These are phyloP conservation scores for Chironomus striatipennis DNA, from an alignment of 1,140 invertebrate species.

Conservation along the genomic window DNA sequence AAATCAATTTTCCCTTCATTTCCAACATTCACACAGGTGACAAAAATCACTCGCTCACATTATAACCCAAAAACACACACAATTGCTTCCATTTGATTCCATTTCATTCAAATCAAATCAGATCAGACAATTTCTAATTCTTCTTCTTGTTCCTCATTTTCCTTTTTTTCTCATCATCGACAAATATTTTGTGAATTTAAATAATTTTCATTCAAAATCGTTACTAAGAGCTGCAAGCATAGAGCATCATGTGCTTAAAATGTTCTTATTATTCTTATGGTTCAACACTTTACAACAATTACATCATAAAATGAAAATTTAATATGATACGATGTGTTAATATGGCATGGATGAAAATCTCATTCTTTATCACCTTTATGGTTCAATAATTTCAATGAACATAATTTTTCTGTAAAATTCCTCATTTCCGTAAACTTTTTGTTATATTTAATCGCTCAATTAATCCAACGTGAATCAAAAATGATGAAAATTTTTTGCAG, in stretches of 20 bases:
- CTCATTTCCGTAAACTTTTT: not conserved
- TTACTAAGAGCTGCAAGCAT: too few relatives aligned
- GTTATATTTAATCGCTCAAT: slow-evolving; percentile 13
- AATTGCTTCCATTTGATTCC: not conserved
- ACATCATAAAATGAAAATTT: not conserved
- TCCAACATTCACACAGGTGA: not conserved
- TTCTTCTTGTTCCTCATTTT: not conserved
- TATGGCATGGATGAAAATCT: slow-evolving; percentile 4
- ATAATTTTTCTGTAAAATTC: not conserved
- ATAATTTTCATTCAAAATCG: too few relatives aligned
- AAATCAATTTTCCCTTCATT: not conserved
- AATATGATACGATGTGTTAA: slow-evolving; percentile 18
- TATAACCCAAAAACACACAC: not conserved
- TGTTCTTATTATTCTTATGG: not conserved
- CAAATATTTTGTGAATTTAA: too few relatives aligned
- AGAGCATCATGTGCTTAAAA: too few relatives aligned
- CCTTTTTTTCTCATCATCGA: not conserved
- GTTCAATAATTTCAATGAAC: not conserved
- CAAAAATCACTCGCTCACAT: not conserved
- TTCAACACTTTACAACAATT: slow-evolving; percentile 8
- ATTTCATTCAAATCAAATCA: too few relatives aligned
- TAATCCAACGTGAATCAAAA: not conserved
- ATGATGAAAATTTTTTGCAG: not conserved
- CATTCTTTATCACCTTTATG: not conserved
- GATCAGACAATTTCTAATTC: not conserved